Conservation (phyloP, 37 sponge, comb jelly and placozoan genomes). For the Aplysina aerophoba region DNA sequence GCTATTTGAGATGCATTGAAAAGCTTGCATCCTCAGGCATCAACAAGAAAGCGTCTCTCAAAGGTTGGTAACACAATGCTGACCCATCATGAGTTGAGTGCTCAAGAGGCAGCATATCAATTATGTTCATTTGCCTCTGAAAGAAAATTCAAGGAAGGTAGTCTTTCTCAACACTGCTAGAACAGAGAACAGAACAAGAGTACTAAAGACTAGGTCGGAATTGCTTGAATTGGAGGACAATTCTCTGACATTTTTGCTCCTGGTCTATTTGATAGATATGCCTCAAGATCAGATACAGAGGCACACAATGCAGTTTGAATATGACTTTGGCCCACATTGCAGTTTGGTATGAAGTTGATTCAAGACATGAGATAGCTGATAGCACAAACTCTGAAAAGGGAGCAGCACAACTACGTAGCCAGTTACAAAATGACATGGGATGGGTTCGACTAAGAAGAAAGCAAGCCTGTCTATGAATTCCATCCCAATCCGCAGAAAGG, state of each 20-base stretch:
- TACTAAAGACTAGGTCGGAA: not conserved
- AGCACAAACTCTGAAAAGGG: too few relatives aligned
- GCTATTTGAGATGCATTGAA: not conserved
- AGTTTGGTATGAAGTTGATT: not conserved
- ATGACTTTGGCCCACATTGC: not conserved
- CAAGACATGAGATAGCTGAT: too few relatives aligned
- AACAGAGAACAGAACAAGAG: not conserved
- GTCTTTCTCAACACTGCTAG: not conserved
- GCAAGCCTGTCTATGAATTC: not conserved
- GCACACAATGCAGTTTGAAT: not conserved
- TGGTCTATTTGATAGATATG: conserved; percentile 24
- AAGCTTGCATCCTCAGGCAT: not conserved
- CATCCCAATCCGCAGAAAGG: not conserved
- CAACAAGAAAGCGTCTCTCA: not conserved
- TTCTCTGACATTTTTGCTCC: not conserved
- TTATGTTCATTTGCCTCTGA: not conserved
- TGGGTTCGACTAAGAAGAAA: not conserved
- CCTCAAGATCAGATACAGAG: conserved; percentile 6
- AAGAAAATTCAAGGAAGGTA: not conserved
- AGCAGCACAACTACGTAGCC: not conserved
- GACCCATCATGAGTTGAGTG: not conserved
- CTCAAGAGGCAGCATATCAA: not conserved
- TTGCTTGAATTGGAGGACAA: conserved; percentile 2
- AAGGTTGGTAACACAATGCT: not conserved
- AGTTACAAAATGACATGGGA: not conserved